Conservation (phyloP, 2,113 vertebrate species). For the Pomatorhinus ruficollis region DNA sequence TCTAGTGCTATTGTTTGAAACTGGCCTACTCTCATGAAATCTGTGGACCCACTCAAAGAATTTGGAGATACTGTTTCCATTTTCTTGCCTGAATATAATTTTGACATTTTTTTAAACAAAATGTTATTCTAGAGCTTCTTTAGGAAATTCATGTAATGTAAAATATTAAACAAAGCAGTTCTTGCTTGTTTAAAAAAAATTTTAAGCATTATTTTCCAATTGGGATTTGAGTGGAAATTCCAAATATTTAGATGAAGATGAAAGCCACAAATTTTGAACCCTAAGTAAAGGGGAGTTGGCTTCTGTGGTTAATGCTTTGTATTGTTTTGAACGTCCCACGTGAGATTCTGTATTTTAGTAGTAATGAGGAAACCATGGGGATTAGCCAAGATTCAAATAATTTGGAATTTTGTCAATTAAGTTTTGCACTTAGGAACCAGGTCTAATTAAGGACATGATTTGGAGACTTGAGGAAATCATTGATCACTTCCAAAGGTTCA, state of each 20-base stretch:
- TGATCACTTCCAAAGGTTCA: not conserved
- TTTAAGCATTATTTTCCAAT: not conserved
- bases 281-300: not conserved
- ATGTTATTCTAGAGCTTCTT: not conserved
- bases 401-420: not conserved
- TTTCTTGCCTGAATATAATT: not conserved
- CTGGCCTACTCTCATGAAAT: accelerated
- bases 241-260: not conserved
- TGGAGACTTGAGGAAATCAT: not conserved
- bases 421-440: not conserved
- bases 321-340: not conserved
- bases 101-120: accelerated
- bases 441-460: not conserved
- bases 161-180: not conserved
- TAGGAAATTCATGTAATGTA: not conserved
- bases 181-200: not conserved
- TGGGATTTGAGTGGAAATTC: not conserved
- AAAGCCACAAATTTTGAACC: not conserved
- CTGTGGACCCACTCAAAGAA: not conserved
- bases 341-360: not conserved
- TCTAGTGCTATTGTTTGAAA: not conserved
- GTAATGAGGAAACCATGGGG: not conserved
- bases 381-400: not conserved
- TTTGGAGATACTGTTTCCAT: not conserved
- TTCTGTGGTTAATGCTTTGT: not conserved